Base-by-base conservation (phyloP, 2,797 vertebrate species). In the Enteromius afrohamiltoni region DNA sequence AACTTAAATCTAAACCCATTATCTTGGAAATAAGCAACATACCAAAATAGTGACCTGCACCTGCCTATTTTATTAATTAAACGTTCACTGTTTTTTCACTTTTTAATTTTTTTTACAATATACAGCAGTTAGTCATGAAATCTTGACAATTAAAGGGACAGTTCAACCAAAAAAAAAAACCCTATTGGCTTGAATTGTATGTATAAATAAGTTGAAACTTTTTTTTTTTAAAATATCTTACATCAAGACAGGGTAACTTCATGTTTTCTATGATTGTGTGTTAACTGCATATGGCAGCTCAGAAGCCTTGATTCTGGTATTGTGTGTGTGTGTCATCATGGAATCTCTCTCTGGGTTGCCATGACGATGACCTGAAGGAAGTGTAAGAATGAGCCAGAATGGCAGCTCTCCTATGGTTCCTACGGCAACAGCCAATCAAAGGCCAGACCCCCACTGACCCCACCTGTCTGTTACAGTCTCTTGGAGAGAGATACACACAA, bases 381-480 rank as follows among this genome's bases (percentile, higher is more conserved):
- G 45, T 37, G 37, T 34, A 73, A 77, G 53, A 62, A 76, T 83
- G 78, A 86, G 87, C 86, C 84, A 87, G 76, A 85, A 88, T 84
- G 65, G 82, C 86, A 84, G 82, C 58, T 82, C 51, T 83, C 60
- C 74, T 83, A 88, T 83, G 82, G 82, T 85, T 86, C 84, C 87
- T 88, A 84, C 79, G 76, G 82, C 71, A 87, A 86, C 82, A 84
- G 84, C 84, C 82, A 88, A 87, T 87, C 42, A 84, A 79, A 80
- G 65, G 81, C 49, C 65, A 86, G 84, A 84, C 65, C 67, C 84
- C 85, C 84, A 88, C 86, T 84, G 87, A 87, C 84, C 84, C 86
- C 82, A 87, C 84, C 86, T 88, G 86, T 84, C 71, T 68, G 67
- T 51, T 73, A 29, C 23, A 42, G 60, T 64, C 79, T 69, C 62